phyloP scores from a whole-genome alignment of 2,797 vertebrate species.

The Sebastes baramenuke region DNA sequence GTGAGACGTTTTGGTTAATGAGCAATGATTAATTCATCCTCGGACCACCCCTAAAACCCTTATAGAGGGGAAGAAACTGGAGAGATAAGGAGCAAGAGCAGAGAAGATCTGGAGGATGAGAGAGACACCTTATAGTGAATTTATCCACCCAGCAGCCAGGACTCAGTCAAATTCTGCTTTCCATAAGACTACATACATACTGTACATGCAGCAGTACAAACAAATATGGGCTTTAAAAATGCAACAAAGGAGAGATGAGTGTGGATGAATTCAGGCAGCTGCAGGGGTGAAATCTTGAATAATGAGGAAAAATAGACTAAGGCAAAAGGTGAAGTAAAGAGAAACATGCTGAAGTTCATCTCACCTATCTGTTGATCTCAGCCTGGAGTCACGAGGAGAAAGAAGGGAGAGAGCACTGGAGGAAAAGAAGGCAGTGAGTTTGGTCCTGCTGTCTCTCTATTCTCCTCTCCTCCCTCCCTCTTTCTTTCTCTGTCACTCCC shows the following conservation, averaged over 20 bases:
- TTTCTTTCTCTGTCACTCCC: slow-evolving; percentile 72
- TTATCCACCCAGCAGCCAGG: neutral
- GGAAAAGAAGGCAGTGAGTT: slow-evolving; percentile 57
- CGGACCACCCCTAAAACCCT: neutral
- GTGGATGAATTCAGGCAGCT: neutral
- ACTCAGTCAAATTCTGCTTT: neutral
- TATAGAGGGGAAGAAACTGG: neutral
- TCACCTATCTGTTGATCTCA: slow-evolving; percentile 72
- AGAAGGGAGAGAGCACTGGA: slow-evolving; percentile 54
- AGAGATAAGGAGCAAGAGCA: slow-evolving; percentile 8
- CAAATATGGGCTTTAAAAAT: neutral
- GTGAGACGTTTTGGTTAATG: slow-evolving; percentile 40
- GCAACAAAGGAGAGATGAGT: neutral
- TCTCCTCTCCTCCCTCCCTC: slow-evolving; percentile 76
- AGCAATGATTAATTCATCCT: slow-evolving; percentile 43
- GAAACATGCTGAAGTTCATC: slow-evolving; percentile 25
- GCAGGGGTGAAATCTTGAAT: neutral
- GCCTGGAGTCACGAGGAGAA: slow-evolving; percentile 59
- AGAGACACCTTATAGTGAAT: neutral
- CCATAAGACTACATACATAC: neutral
- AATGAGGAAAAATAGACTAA: neutral
- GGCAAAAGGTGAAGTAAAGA: neutral
- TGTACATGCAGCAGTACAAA: neutral
- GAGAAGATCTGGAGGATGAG: neutral
- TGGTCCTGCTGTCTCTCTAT: slow-evolving; percentile 68